These are phyloP conservation scores for Drosophila tristis DNA, from an alignment of 1,140 invertebrate genomes.

Conservation along the genomic window DNA sequence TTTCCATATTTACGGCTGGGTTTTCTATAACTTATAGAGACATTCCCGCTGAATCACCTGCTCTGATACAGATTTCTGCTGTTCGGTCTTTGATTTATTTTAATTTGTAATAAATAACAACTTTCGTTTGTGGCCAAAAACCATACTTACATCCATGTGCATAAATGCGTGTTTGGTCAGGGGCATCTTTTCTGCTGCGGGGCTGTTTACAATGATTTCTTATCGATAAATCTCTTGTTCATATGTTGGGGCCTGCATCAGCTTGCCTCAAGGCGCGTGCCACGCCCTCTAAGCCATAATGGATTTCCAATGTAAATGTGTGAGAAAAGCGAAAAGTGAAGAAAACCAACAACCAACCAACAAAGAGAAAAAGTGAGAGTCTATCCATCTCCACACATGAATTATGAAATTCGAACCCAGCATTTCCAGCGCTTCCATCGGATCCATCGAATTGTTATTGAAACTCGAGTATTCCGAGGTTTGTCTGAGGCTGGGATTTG, in stretches of 20 bases:
- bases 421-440: conserved; percentile 7
- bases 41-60: conserved; percentile 48
- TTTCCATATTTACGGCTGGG: conserved; percentile 34
- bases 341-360: background rate
- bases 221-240: no score
- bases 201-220: no score
- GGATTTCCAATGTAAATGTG: conserved; percentile 72
- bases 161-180: background rate
- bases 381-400: conserved; percentile 44
- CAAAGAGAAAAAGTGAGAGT: conserved; percentile 60
- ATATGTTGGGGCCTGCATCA: conserved; percentile 7
- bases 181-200: no score
- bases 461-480: conserved; percentile 37
- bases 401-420: conserved; percentile 63
- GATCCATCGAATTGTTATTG: conserved; percentile 33
- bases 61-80: conserved; percentile 18
- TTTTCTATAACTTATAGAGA: conserved; percentile 42
- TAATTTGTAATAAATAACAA: conserved; percentile 78
- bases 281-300: conserved; percentile 49
- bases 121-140: conserved; percentile 57
- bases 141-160: conserved; percentile 20
- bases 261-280: conserved; percentile 10
- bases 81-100: conserved; percentile 70
- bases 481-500: conserved; percentile 18
- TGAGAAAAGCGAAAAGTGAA: conserved; percentile 33